Percentiles rank a stretch among this genome's conserved stretches.
Conservation (phyloP, 2,113 vertebrate genomes). For the Myiozetetes cayanensis region DNA sequence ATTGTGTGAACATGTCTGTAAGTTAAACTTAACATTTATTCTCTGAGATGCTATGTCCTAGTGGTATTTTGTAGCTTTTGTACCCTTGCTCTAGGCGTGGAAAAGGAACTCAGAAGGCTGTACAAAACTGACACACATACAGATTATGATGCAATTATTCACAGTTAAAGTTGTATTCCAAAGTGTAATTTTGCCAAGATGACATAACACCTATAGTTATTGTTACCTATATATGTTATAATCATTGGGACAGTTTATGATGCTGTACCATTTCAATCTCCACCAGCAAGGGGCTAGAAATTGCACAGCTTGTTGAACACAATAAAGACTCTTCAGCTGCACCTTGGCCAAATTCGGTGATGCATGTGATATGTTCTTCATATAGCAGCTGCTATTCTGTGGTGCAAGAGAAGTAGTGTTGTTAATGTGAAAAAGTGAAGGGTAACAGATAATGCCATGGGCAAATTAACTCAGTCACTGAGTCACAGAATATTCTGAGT, state of each 20-base stretch:
- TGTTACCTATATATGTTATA: neutral
- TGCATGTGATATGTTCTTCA: neutral
- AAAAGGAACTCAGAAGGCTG: neutral
- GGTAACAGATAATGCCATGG: neutral
- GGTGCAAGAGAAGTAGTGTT: neutral
- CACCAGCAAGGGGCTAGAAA: neutral
- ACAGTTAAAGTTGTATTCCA: neutral
- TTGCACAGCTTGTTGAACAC: neutral
- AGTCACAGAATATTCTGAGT: neutral
- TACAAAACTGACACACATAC: neutral
- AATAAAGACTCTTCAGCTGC: neutral
- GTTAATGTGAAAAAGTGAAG: neutral
- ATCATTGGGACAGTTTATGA: neutral
- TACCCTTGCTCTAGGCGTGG: accelerated
- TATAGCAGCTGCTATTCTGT: neutral
- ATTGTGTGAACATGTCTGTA: accelerated
- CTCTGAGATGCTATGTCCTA: neutral
- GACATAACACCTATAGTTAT: neutral
- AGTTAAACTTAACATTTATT: neutral
- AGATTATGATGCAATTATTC: neutral
- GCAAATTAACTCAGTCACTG: neutral
- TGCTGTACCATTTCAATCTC: neutral
- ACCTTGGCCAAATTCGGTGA: neutral
- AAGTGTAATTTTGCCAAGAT: neutral
- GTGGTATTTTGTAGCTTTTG: neutral